Evolutionary conservation across 2,113 vertebrate genomes (phyloP), one percentile per base, ranked within the genome.

Genomic region (Aspidoscelis tigris): DNA sequence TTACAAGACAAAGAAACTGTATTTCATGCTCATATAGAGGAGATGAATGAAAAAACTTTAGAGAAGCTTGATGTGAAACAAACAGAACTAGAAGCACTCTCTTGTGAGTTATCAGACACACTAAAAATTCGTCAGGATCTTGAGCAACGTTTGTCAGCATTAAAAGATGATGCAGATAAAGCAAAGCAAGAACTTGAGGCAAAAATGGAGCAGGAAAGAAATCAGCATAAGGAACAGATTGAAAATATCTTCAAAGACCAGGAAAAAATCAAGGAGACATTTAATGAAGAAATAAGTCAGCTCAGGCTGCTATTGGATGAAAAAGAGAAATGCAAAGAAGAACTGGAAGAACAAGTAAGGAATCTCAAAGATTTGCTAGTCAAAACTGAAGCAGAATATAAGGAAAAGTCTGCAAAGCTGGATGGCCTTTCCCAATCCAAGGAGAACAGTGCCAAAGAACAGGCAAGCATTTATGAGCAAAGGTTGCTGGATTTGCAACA

Each of bases 41-140:
- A 98, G 76, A 98, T 99, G 97, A 99, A 99, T 92, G 96, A 96
- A 89, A 99, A 97, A 89, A 97, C 95, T 0, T 92, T 98, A 64
- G 98, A 98, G 94, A 98, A 98, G 83, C 94, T 99, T 70, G 97
- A 98, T 65, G 93, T 96, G 76, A 99, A 98, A 88, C 98, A 99
- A 89, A 96, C 95, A 43, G 98, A 99, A 84, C 87, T 99, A 26
- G 97, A 99, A 89, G 92, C 96, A 0, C 84, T 99, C 20, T 97
- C 97, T 33, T 91, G 92, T 76, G 97, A 99, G 78, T 94, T 99
- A 33, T 95, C 96, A 21, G 97, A 98, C 89, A 90, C 95, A 50
- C 74, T 97, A 81, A 97, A 94, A 86, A 86, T 84, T 71, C 97
- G 96, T 74, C 87, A 95, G 53, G 90, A 96, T 82, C 94, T 99